These are phyloP conservation scores for Lydus trimaculatus DNA, from an alignment of 2,888 invertebrate genomes.

Conservation along the genomic window DNA sequence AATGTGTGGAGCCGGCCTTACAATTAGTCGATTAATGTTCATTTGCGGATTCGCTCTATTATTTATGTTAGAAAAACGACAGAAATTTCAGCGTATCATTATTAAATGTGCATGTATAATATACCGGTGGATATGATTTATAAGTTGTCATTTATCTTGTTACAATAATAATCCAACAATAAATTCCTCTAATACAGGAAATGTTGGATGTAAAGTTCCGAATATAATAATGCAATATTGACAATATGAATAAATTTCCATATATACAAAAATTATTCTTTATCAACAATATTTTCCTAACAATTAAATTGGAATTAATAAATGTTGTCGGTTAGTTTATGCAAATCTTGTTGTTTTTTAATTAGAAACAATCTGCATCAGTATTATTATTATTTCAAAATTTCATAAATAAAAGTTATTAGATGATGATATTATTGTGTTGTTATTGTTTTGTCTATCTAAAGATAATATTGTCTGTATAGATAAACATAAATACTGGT, in stretches of 20 bases:
- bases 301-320: not conserved
- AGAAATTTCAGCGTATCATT: not conserved
- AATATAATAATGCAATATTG: not conserved
- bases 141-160: not conserved
- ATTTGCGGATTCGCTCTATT: too few species aligned
- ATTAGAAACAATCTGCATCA: not conserved
- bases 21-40: too few species aligned
- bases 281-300: not conserved
- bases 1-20: too few species aligned
- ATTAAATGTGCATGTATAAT: not conserved
- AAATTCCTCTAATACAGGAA: not conserved
- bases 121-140: not conserved
- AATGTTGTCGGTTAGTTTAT: not conserved
- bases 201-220: not conserved
- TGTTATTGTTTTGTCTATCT: constrained; percentile 2
- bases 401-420: not conserved
- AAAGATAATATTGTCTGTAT: too few species aligned
- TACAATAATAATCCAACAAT: not conserved
- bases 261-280: not conserved
- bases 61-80: not conserved
- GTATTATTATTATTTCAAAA: not conserved
- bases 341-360: constrained; percentile 4
- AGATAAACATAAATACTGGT: not conserved
- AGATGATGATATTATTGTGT: not conserved
- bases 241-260: constrained; percentile 1